Evolutionary conservation across 2,888 invertebrate species (phyloP), one percentile per base, ranked within the genome.

Genomic region (Galerucella nymphaeae): DNA sequence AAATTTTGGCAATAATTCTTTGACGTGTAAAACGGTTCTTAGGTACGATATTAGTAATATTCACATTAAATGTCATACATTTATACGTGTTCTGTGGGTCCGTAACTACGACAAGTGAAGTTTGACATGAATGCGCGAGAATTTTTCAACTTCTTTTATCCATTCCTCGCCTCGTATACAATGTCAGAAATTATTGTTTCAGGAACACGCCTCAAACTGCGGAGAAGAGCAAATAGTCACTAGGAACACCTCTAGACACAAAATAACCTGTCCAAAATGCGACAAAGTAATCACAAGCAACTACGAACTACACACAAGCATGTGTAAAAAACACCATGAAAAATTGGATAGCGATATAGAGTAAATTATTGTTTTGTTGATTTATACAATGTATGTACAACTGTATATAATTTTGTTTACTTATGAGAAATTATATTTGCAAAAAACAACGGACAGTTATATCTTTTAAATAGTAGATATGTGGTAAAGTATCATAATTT

Each of bases 161-260:
- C 2, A 8, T 9, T 53, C n/a, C 9, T 16, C 2, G 16, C n/a
- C n/a, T n/a, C n/a, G n/a, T 53, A 9, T 18, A 2, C 5, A 53
- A 9, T 53, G 16, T 53, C 16, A 53, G n/a, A 23, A 23, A 30
- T 38, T 58, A 16, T 45, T 73, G 50, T 57, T 71, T 68, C 55
- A 79, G 78, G 77, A 73, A 62, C 78, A 79, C 59, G 79, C 79
- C 1, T 58, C 76, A 4, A 75, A 75, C 2, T 79, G 79, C 48
- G 77, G 77, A 2, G 76, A 77, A 57, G 77, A 77, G 41, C 66
- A 69, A 23, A 61, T 75, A 20, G 58, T 69, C 30, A 73, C 73
- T 18, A 69, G 70, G 14, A 64, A 59, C 13, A 23, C 64, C 6
- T 63, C 68, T 6, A 75, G 70, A 57, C 20, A 61, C 0, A 57